Conservation (phyloP, 2,888 invertebrate genomes). For the Ametastegia equiseti region DNA sequence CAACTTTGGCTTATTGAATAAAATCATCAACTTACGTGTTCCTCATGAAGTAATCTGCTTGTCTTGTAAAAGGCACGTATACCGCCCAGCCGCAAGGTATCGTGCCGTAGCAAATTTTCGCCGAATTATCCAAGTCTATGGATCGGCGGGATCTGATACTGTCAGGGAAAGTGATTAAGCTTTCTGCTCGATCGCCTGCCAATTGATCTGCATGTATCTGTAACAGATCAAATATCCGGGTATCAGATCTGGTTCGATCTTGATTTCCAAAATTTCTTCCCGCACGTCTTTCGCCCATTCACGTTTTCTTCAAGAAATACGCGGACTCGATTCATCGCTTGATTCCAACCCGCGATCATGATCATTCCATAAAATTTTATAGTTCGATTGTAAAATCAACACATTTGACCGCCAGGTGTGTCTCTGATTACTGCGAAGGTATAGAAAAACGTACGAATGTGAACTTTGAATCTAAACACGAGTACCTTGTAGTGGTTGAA, state of each 20-base stretch:
- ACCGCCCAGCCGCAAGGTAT: slow-evolving; percentile 82
- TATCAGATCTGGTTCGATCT: not conserved
- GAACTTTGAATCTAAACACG: too few relatives aligned
- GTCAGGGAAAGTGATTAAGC: not conserved
- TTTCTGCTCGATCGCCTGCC: not conserved
- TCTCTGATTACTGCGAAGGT: too few relatives aligned
- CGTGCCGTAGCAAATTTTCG: slow-evolving; percentile 68
- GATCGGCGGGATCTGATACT: slow-evolving; percentile 20
- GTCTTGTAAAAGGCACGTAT: slow-evolving; percentile 77
- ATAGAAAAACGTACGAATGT: too few relatives aligned
- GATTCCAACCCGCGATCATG: too few relatives aligned
- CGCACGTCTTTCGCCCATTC: not conserved
- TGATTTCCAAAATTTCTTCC: too few relatives aligned
- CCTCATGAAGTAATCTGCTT: slow-evolving; percentile 78
- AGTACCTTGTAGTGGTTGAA: too few relatives aligned
- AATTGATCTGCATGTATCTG: not conserved
- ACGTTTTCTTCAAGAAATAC: too few relatives aligned
- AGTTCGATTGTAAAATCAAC: too few relatives aligned
- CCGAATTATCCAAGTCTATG: slow-evolving; percentile 49
- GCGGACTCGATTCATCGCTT: too few relatives aligned
- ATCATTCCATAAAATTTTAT: too few relatives aligned
- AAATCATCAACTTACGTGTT: slow-evolving; percentile 78
- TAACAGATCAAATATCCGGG: not conserved
- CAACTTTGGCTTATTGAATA: not conserved
- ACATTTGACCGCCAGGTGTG: too few relatives aligned